phyloP scores from a whole-genome alignment of 2,113 vertebrate genomes.

The Cynopterus brachyotis region DNA sequence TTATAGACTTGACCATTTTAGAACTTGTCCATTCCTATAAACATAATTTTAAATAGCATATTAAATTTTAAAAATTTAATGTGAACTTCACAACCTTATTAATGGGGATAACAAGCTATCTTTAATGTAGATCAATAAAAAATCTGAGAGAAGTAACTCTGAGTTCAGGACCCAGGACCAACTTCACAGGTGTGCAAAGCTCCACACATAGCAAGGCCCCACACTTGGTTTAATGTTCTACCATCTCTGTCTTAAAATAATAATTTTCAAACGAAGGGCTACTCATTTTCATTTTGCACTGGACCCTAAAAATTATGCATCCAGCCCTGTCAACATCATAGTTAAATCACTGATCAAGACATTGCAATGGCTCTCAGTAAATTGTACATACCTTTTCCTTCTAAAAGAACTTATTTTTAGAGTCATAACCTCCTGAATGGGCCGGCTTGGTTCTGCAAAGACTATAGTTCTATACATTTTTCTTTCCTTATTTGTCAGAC shows the following conservation, averaged over 20 bases:
- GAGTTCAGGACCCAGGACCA: neutral
- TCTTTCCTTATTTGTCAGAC: neutral
- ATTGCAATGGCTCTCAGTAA: neutral
- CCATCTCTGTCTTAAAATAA: neutral
- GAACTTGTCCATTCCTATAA: neutral
- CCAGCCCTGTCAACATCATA: neutral
- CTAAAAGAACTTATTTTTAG: neutral
- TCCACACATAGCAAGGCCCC: neutral
- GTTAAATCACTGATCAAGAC: neutral
- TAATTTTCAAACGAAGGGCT: too few relatives aligned
- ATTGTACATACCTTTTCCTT: neutral
- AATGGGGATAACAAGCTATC: neutral
- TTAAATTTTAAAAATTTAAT: neutral
- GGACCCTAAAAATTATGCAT: neutral
- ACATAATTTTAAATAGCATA: neutral
- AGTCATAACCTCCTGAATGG: neutral
- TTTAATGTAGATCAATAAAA: neutral
- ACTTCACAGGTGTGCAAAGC: neutral
- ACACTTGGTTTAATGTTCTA: neutral
- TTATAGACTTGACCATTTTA: neutral
- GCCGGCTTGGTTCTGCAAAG: neutral
- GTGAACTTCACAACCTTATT: neutral
- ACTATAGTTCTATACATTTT: slow-evolving; percentile 3
- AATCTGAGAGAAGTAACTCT: neutral
- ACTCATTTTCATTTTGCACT: neutral